Evolutionary conservation across 1,140 invertebrate genomes (phyloP).

Genomic region (Cotesia vestalis): DNA sequence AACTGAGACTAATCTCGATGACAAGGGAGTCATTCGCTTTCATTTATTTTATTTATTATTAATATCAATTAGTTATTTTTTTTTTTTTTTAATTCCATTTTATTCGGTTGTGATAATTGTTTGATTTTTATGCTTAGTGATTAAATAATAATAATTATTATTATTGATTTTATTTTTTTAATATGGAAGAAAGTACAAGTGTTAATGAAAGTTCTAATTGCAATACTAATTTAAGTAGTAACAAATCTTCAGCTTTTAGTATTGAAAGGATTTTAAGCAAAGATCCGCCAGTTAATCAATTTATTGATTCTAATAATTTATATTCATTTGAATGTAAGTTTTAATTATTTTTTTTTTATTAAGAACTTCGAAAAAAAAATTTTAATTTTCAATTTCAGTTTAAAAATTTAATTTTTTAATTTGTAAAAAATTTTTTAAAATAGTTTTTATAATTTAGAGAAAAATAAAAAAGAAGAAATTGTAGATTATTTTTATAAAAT

Average conservation of each 20-base stretch:
- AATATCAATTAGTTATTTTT: not conserved
- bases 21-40: slow-evolving; percentile 25
- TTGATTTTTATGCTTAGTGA: not conserved
- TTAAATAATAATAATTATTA: not conserved
- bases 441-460: too few species aligned
- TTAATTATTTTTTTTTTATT: not conserved
- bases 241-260: slow-evolving; percentile 53
- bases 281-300: slow-evolving; percentile 42
- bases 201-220: slow-evolving; percentile 9
- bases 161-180: not conserved
- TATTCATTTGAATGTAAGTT: slow-evolving; percentile 25
- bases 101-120: not conserved
- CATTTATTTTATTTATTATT: not conserved
- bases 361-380: too few species aligned
- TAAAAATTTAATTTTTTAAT: too few species aligned
- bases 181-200: slow-evolving; percentile 48
- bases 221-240: slow-evolving; percentile 11
- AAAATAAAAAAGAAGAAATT: too few species aligned
- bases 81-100: not conserved
- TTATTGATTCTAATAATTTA: slow-evolving; percentile 31
- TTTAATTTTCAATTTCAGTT: too few species aligned
- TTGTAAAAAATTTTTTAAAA: too few species aligned
- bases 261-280: slow-evolving; percentile 55
- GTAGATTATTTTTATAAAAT: too few species aligned
- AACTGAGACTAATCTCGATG: slow-evolving; percentile 37